Conservation (phyloP, 2,113 vertebrate species). For the Laterallus jamaicensis region DNA sequence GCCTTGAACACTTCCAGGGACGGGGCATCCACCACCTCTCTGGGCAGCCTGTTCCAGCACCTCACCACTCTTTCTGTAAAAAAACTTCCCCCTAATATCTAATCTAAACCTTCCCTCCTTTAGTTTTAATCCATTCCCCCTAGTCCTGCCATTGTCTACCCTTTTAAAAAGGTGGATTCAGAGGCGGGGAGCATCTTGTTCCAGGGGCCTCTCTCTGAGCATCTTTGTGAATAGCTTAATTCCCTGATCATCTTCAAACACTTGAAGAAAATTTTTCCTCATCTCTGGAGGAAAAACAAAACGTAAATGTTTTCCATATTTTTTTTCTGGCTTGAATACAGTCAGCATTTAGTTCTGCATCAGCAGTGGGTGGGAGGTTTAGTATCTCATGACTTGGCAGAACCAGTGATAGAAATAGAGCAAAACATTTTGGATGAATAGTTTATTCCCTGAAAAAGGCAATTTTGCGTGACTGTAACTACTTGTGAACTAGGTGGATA, state of each 20-base stretch:
- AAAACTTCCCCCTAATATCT: no score
- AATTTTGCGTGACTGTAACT: background rate
- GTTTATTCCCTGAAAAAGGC: constrained; percentile 9
- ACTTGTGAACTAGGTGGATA: background rate
- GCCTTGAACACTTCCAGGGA: no score
- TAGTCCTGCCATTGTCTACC: no score
- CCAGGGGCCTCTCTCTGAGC: background rate
- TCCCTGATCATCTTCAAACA: background rate
- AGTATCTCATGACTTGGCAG: constrained; percentile 28
- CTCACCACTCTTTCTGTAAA: no score
- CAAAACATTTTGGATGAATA: background rate
- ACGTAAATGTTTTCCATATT: background rate
- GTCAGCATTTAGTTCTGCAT: constrained; percentile 5
- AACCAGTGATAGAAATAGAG: background rate
- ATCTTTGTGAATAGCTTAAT: background rate
- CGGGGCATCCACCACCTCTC: no score
- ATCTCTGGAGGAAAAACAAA: background rate
- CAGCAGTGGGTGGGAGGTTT: background rate
- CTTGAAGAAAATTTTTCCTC: background rate
- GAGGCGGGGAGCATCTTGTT: background rate
- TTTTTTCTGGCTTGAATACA: background rate
- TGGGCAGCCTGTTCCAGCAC: no score
- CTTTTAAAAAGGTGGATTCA: no score
- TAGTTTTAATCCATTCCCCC: no score
- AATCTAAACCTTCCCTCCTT: no score